Evolutionary conservation across 2,113 vertebrate species (phyloP).

Genomic region (Pomatostomus ruficeps): DNA sequence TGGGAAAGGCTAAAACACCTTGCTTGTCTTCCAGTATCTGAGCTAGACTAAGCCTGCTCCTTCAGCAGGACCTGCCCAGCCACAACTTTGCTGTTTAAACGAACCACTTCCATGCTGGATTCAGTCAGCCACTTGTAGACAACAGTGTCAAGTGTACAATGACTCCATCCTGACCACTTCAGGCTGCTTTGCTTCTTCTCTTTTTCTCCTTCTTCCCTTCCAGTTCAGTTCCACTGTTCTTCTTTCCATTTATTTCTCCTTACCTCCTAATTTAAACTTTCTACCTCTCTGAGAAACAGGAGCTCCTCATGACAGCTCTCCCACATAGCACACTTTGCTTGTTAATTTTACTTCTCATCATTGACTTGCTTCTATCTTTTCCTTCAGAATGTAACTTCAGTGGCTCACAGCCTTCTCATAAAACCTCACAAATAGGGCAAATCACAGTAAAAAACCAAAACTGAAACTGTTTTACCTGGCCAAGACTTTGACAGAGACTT

Average conservation of each 20-base stretch:
- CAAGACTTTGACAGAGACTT: neutral
- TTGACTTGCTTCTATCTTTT: neutral
- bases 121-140: neutral
- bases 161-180: neutral
- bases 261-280: neutral
- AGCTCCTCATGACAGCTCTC: neutral
- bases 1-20: neutral
- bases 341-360: neutral
- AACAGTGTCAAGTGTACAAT: neutral
- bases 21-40: neutral
- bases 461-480: neutral
- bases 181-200: neutral
- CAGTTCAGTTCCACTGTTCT: neutral
- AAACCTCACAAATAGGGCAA: neutral
- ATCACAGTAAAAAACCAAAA: neutral
- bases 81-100: neutral
- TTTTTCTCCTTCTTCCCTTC: neutral
- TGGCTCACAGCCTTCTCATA: neutral
- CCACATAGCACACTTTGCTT: neutral
- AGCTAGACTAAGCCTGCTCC: neutral
- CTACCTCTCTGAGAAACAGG: neutral
- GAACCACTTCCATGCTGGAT: neutral
- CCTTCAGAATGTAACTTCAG: neutral
- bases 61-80: neutral
- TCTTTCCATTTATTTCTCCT: neutral